Percentiles rank a stretch among this genome's conserved stretches.
These are phyloP conservation scores for Bergia sp. DNA, from an alignment of 92 coral and sea anemone genomes.

Conservation along the genomic window DNA sequence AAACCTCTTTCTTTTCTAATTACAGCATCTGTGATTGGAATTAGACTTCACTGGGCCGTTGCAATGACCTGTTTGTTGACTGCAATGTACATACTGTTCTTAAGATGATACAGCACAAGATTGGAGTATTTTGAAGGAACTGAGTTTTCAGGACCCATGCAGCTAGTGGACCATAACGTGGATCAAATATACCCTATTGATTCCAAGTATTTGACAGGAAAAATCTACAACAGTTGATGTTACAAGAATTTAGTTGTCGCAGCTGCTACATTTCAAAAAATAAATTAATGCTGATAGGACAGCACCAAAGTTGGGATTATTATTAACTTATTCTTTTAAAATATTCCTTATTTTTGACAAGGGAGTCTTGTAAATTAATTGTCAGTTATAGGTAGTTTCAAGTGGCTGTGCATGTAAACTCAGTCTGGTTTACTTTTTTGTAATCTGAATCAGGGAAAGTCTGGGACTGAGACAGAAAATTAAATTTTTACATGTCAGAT, in stretches of 20 bases:
- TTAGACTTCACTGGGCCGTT: constrained; percentile 95
- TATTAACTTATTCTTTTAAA: not conserved
- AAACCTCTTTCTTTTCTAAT: not conserved
- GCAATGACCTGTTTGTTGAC: constrained; percentile 83
- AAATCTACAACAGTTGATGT: not conserved
- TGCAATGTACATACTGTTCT: constrained; percentile 80
- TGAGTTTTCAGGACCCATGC: not conserved
- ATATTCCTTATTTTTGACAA: not conserved
- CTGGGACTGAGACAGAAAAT: too few relatives aligned
- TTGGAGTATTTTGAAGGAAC: not conserved
- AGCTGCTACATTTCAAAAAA: not conserved
- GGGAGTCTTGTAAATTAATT: too few relatives aligned
- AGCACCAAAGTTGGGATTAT: not conserved
- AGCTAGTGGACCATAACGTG: not conserved
- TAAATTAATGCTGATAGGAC: not conserved
- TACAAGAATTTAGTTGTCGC: not conserved
- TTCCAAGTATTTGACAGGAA: not conserved
- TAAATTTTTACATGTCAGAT: too few relatives aligned
- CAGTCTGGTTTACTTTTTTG: too few relatives aligned
- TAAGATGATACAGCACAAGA: constrained; percentile 54
- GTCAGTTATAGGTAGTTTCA: too few relatives aligned
- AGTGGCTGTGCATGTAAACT: too few relatives aligned
- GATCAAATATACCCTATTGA: not conserved
- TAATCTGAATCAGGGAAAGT: too few relatives aligned
- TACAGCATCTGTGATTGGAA: constrained; percentile 98